Conservation (phyloP, 2,888 invertebrate species). For the Unio delphinus region DNA sequence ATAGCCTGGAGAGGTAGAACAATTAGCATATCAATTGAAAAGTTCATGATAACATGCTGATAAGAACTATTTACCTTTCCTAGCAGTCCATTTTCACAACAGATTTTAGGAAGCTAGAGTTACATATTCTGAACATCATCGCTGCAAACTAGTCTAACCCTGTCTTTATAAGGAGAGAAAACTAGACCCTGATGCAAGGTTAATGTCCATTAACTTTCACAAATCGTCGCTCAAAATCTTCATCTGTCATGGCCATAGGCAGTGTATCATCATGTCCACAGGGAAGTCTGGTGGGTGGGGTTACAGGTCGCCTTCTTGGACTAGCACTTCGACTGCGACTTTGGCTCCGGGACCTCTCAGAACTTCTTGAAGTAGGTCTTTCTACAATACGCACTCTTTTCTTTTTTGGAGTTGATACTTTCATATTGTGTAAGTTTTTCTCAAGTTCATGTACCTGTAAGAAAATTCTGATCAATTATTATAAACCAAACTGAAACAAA, state of each 20-base stretch:
- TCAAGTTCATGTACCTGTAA: conserved; percentile 40
- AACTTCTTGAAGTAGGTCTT: conserved; percentile 6
- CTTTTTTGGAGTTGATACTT: conserved; percentile 24
- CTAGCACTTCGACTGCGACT: conserved; percentile 10
- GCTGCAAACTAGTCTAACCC: too few species aligned
- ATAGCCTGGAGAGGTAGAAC: too few species aligned
- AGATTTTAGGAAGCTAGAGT: too few species aligned
- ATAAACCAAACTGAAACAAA: too few species aligned
- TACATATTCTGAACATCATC: too few species aligned
- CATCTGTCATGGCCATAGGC: conserved; percentile 51
- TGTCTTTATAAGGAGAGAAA: too few species aligned
- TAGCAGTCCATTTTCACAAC: too few species aligned
- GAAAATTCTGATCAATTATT: background rate
- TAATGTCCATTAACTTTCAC: conserved; percentile 1
- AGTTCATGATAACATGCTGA: too few species aligned
- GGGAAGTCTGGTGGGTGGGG: conserved; percentile 35
- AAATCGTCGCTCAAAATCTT: conserved; percentile 52
- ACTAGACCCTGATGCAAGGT: too few species aligned
- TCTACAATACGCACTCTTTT: conserved; percentile 24
- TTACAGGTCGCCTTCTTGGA: conserved; percentile 27
- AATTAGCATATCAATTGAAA: too few species aligned
- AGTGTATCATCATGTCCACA: conserved; percentile 41
- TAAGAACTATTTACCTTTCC: too few species aligned
- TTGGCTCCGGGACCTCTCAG: conserved; percentile 4
- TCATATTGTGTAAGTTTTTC: conserved; percentile 38